phyloP scores from a whole-genome alignment of 1,140 invertebrate genomes.

The Drosophila suzukii region DNA sequence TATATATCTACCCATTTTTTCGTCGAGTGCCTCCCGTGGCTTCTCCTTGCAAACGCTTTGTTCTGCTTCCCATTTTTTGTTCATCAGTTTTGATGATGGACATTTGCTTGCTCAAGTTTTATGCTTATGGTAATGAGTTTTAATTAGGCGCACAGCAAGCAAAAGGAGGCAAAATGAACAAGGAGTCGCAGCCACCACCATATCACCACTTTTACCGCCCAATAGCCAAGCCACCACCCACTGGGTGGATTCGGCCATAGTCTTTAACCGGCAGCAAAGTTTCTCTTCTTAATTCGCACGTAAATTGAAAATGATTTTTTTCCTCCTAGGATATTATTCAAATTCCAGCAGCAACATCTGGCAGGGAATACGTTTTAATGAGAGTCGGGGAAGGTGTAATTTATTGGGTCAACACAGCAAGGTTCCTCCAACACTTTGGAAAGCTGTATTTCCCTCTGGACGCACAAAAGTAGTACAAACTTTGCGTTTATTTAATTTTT shows the following conservation, averaged over 20 bases:
- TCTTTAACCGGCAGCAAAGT: slow-evolving; percentile 36
- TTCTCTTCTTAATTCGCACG: slow-evolving; percentile 45
- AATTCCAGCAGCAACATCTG: slow-evolving; percentile 65
- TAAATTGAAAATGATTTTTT: slow-evolving; percentile 42
- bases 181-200: slow-evolving; percentile 31
- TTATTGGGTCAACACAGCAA: slow-evolving; percentile 57
- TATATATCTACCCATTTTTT: background rate
- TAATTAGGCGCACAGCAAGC: slow-evolving; percentile 79
- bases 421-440: slow-evolving; percentile 8
- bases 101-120: slow-evolving; percentile 73
- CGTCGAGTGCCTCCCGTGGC: background rate
- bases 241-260: slow-evolving; percentile 14
- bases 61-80: slow-evolving; percentile 18
- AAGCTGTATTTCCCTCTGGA: slow-evolving; percentile 1
- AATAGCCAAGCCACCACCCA: slow-evolving; percentile 25
- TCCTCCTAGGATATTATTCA: slow-evolving; percentile 38
- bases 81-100: slow-evolving; percentile 24
- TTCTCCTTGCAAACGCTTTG: slow-evolving; percentile 4
- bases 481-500: slow-evolving; percentile 23
- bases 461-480: slow-evolving; percentile 25
- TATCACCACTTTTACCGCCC: slow-evolving; percentile 9
- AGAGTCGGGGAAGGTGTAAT: slow-evolving; percentile 1
- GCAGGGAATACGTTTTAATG: slow-evolving; percentile 21
- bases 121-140: slow-evolving; percentile 82
- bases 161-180: slow-evolving; percentile 34